Conservation (phyloP, 2,888 invertebrate species). For the Alsophila aescularia region DNA sequence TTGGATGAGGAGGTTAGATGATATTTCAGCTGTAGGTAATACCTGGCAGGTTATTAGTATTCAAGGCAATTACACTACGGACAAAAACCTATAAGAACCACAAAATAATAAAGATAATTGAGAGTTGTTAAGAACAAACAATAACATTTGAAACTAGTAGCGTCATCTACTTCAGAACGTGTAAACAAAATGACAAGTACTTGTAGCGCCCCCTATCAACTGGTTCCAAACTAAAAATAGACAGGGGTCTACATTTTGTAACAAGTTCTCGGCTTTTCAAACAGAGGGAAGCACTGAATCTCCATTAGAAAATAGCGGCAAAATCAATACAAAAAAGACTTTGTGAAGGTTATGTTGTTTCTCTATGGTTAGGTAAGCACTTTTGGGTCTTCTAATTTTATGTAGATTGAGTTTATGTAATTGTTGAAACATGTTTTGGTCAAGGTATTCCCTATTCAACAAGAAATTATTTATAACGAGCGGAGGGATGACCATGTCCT, state of each 20-base stretch:
- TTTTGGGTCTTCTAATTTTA: constrained; percentile 10
- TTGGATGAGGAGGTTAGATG: no score
- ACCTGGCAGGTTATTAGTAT: no score
- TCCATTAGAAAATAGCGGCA: constrained; percentile 20
- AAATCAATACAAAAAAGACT: constrained; percentile 38
- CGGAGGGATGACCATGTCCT: no score
- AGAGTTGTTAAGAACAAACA: no score
- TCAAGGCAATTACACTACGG: no score
- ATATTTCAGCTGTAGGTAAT: no score
- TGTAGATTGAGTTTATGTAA: constrained; percentile 3
- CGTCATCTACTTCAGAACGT: constrained; percentile 23
- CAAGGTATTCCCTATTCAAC: neutral
- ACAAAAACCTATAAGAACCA: no score
- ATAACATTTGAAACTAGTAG: constrained; percentile 22
- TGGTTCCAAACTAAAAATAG: neutral
- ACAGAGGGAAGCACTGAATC: constrained; percentile 33
- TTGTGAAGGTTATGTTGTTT: no score
- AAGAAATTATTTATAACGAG: neutral
- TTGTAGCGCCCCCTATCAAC: constrained; percentile 19
- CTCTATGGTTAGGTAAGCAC: neutral
- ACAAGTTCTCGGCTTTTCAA: constrained; percentile 23
- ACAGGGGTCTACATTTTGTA: constrained; percentile 11
- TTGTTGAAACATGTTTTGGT: neutral
- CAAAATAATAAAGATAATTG: no score
- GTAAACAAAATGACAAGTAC: neutral